Evolutionary conservation across 2,797 vertebrate genomes (phyloP), one percentile per base, ranked within the genome.

Genomic region (Echiichthys vipera): DNA sequence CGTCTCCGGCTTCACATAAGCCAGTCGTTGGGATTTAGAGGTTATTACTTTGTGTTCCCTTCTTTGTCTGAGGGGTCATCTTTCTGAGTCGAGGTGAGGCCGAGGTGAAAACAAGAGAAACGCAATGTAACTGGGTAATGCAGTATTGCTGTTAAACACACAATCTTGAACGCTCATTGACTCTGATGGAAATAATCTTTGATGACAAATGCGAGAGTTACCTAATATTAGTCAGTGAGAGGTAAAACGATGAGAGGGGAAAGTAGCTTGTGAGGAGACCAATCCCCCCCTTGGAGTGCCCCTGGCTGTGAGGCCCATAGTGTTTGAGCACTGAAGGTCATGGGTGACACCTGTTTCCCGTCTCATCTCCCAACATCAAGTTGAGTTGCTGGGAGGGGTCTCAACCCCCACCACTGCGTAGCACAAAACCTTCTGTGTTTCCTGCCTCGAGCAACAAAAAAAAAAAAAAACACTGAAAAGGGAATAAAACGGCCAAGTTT

Each of bases 1-100:
- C 84, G 77, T 92, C 93, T 95, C 93, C 82, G 87, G 84, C 91
- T 94, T 92, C 93, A 93, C 90, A 84, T 95, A 93, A 95, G 91
- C 92, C 86, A 63, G 63, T 63, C 58, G 37, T 65, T 4, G 73
- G 89, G 91, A 93, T 94, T 95, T 93, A 87, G 74, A 88, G 88
- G 88, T 91, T 91, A 92, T 90, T 89, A 89, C 80, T 91, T 81
- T 88, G 88, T 88, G 86, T 88, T 85, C 75, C 74, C 69, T 64
- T 74, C 85, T 89, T 91, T 91, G 88, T 90, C 71, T 56, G 24
- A 61, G 64, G 79, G 91, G 89, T 93, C 86, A 71, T 89, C 78
- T 68, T 73, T 86, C 88, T 11, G 57, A 80, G 81, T 27, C 6
- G 56, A 84, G 83, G 81, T 88, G 80, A 89, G 74, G 71, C 32